phyloP scores from a whole-genome alignment of 2,888 invertebrate genomes.

The Rhorus exstirpatorius region DNA sequence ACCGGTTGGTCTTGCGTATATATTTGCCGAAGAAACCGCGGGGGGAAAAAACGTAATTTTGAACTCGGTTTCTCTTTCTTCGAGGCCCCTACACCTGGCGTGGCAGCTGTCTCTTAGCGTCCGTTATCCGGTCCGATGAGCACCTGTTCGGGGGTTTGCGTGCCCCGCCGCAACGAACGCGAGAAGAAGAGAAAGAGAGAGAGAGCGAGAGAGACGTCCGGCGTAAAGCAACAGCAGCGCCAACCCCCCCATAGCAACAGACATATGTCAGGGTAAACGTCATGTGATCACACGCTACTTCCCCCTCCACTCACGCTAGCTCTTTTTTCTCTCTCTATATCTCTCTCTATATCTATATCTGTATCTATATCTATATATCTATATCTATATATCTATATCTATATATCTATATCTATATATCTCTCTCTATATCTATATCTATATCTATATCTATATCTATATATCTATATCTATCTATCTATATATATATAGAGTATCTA shows the following conservation, averaged over 20 bases:
- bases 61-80: slow-evolving; percentile 61
- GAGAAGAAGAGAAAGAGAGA: slow-evolving; percentile 18
- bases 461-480: too few relatives aligned
- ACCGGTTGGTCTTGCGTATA: too few relatives aligned
- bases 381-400: too few relatives aligned
- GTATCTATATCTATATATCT: too few relatives aligned
- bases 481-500: too few relatives aligned
- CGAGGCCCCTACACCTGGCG: slow-evolving; percentile 81
- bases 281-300: slow-evolving; percentile 58
- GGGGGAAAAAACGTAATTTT: slow-evolving; percentile 57
- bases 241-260: slow-evolving; percentile 80
- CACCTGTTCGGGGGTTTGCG: slow-evolving; percentile 84
- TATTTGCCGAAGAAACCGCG: not conserved
- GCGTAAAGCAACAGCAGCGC: slow-evolving; percentile 66
- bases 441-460: too few relatives aligned
- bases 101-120: slow-evolving; percentile 83
- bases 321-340: too few relatives aligned
- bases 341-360: too few relatives aligned
- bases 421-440: too few relatives aligned
- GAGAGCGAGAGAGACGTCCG: slow-evolving; percentile 30
- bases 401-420: too few relatives aligned
- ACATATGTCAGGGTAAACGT: slow-evolving; percentile 76
- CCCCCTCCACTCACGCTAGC: slow-evolving; percentile 61
- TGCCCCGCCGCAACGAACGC: slow-evolving; percentile 51
- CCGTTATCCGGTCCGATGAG: slow-evolving; percentile 82